phyloP scores from a whole-genome alignment of 2,888 invertebrate species.

The Drosophila macrothrix region DNA sequence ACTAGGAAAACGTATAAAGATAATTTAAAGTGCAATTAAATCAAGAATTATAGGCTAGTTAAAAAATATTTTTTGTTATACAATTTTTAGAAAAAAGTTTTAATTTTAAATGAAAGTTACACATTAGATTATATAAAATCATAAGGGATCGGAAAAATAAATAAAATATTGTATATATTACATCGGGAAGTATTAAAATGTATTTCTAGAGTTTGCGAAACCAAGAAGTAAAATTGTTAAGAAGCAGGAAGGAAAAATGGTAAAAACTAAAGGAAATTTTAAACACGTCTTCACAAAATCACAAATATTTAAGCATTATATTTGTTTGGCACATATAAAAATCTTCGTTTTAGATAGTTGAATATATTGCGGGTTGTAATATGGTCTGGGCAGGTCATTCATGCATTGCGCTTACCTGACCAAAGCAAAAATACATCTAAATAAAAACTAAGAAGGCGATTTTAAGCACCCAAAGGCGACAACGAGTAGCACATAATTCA shows the following conservation, averaged over 20 bases:
- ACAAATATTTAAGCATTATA: background rate
- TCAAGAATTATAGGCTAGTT: background rate
- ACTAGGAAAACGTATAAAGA: background rate
- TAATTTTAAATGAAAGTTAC: background rate
- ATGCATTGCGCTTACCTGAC: slow-evolving; percentile 24
- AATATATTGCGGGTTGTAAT: background rate
- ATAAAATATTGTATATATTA: background rate
- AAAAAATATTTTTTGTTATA: background rate
- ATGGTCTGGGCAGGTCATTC: slow-evolving; percentile 36
- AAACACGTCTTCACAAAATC: background rate
- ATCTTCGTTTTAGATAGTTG: background rate
- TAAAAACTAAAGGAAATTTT: background rate
- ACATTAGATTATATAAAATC: background rate
- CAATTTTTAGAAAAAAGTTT: background rate
- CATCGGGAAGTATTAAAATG: background rate
- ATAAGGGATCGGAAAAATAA: no score
- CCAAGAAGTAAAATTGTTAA: background rate
- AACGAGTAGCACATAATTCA: slow-evolving; percentile 71
- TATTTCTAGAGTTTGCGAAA: background rate
- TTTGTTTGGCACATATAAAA: background rate
- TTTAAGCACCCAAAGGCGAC: slow-evolving; percentile 64
- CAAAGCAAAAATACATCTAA: slow-evolving; percentile 22
- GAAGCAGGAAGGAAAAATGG: background rate
- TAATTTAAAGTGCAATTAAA: background rate
- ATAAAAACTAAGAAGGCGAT: slow-evolving; percentile 36